phyloP scores from a whole-genome alignment of 2,888 invertebrate genomes.

The Hirtodrosophila trivittata region DNA sequence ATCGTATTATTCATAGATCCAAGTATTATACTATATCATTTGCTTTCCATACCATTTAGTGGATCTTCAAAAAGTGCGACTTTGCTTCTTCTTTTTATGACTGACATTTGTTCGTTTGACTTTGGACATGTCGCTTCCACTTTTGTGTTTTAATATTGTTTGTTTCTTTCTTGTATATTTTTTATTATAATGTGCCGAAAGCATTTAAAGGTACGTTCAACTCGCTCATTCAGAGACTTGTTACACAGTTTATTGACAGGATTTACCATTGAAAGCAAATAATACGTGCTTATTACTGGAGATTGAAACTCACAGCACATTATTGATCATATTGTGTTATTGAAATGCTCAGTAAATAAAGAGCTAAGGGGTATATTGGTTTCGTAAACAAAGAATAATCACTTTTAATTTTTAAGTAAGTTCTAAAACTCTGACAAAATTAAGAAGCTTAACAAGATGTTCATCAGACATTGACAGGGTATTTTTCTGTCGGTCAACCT shows the following conservation, averaged over 20 bases:
- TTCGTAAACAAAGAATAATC: too few species aligned
- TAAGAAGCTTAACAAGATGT: too few species aligned
- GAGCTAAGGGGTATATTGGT: slow-evolving; percentile 2
- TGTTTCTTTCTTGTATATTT: slow-evolving; percentile 20
- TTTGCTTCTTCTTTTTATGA: slow-evolving; percentile 33
- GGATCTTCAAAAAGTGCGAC: slow-evolving; percentile 45
- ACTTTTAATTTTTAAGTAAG: too few species aligned
- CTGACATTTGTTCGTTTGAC: slow-evolving; percentile 44
- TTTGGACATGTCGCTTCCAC: slow-evolving; percentile 26
- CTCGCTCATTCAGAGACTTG: slow-evolving; percentile 39
- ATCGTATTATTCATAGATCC: neutral
- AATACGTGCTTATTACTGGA: slow-evolving; percentile 26
- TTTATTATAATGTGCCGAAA: slow-evolving; percentile 3
- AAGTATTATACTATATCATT: slow-evolving; percentile 33
- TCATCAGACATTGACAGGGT: too few species aligned
- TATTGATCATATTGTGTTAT: slow-evolving; percentile 21
- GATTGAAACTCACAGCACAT: neutral
- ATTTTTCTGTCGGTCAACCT: too few species aligned
- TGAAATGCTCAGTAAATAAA: neutral
- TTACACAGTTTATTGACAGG: slow-evolving; percentile 61
- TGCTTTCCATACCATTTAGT: slow-evolving; percentile 61
- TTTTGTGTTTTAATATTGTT: neutral
- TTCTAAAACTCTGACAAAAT: too few species aligned
- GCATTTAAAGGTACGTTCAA: slow-evolving; percentile 60
- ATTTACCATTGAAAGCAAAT: slow-evolving; percentile 46